These are phyloP conservation scores for Reticulitermes speratus DNA, from an alignment of 1,140 invertebrate genomes.

Conservation along the genomic window DNA sequence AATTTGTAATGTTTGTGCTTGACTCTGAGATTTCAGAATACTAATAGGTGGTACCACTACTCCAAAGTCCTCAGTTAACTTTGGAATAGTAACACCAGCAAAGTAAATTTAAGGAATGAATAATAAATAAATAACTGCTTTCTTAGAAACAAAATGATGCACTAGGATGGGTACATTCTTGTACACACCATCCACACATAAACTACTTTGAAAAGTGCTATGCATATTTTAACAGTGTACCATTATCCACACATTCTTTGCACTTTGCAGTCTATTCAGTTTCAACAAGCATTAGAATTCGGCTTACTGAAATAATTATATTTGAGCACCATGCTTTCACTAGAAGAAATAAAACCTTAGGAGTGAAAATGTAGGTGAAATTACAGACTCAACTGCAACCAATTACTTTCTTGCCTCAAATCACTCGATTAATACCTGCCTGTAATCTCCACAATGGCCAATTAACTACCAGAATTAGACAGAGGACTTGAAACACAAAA, in stretches of 20 bases:
- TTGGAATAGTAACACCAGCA: not conserved
- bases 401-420: no score
- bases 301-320: not conserved
- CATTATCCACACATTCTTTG: not conserved
- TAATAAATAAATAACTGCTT: not conserved
- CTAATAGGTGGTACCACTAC: not conserved
- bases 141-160: conserved; percentile 14
- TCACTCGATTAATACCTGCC: no score
- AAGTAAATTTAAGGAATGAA: not conserved
- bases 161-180: not conserved
- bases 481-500: conserved; percentile 1
- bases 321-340: not conserved
- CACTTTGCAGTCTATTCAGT: not conserved
- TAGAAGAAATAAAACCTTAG: not conserved
- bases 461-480: not conserved
- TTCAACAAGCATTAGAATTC: not conserved
- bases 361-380: no score
- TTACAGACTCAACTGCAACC: no score
- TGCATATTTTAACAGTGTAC: not conserved
- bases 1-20: not conserved
- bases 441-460: no score
- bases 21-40: not conserved
- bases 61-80: not conserved
- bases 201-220: no score
- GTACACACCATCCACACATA: not conserved